A percentile compares a stretch with the other conserved stretches of the same genome.
phyloP scores from a whole-genome alignment of 2,113 vertebrate species.

The Cyanocitta stelleri region DNA sequence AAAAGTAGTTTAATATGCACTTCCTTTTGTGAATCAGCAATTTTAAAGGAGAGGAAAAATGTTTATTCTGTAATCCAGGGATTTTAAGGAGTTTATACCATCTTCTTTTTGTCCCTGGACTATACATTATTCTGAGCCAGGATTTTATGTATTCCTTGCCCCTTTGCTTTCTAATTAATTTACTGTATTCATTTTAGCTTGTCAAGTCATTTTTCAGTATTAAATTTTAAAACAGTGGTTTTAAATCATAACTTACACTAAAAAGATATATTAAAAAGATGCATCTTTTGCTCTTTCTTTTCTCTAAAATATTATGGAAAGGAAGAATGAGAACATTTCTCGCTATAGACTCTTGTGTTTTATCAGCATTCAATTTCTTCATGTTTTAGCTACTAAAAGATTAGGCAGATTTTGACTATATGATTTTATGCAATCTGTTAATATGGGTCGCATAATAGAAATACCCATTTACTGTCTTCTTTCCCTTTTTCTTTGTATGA shows the following conservation, averaged over 20 bases:
- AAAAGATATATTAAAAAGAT: background rate
- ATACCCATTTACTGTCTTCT: background rate
- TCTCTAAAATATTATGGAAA: background rate
- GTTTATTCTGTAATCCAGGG: background rate
- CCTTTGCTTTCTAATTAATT: slow-evolving; percentile 48
- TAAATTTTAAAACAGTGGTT: background rate
- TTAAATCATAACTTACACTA: background rate
- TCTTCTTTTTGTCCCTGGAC: background rate
- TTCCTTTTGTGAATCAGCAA: slow-evolving; percentile 21
- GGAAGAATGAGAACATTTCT: background rate
- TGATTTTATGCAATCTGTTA: background rate
- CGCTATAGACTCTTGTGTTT: background rate
- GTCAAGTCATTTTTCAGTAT: background rate
- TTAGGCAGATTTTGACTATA: background rate
- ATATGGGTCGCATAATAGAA: background rate
- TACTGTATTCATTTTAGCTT: background rate
- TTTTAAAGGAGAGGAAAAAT: background rate
- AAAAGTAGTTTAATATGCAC: background rate
- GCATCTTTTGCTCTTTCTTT: background rate
- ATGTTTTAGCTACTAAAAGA: background rate
- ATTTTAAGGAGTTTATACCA: slow-evolving; percentile 45
- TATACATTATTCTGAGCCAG: background rate
- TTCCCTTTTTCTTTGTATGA: background rate
- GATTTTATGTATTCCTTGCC: slow-evolving; percentile 1
- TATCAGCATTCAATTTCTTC: background rate